phyloP scores from a whole-genome alignment of 2,888 invertebrate species.

The Apotomis betuletana region DNA sequence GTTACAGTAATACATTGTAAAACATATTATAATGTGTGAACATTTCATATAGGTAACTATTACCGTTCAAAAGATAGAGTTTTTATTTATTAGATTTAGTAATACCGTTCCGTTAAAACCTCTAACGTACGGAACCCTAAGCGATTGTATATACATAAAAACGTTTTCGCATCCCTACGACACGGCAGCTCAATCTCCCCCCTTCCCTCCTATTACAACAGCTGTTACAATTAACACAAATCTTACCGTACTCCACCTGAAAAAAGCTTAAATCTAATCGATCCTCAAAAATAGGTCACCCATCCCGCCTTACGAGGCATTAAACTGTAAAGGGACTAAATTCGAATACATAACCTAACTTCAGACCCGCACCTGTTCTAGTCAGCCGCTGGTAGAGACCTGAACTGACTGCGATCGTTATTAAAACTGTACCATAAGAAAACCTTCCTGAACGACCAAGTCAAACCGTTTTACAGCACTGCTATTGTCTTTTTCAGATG shows the following conservation, averaged over 20 bases:
- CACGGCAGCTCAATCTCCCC: no score
- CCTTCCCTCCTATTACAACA: neutral
- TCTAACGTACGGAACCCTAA: no score
- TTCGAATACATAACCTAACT: constrained; percentile 25
- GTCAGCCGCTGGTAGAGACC: constrained; percentile 18
- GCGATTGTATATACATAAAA: no score
- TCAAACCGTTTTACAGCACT: no score
- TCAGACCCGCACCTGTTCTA: constrained; percentile 26
- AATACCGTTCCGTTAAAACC: no score
- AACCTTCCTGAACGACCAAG: neutral
- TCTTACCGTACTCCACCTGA: constrained; percentile 5
- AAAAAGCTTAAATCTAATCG: constrained; percentile 27
- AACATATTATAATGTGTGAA: no score
- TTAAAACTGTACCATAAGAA: constrained; percentile 6
- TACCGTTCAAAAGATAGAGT: no score
- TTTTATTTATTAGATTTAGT: no score
- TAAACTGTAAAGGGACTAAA: constrained; percentile 27
- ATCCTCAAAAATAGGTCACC: constrained; percentile 26
- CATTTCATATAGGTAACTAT: no score
- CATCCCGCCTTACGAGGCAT: constrained; percentile 5
- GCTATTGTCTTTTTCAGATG: constrained; percentile 40
- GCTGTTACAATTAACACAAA: constrained; percentile 6
- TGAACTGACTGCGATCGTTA: constrained; percentile 35
- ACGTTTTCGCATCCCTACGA: no score
- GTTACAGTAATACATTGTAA: no score